A percentile compares a stretch with the other conserved stretches of the same genome.
These are phyloP conservation scores for Galago senegalensis DNA, from an alignment of 2,797 vertebrate genomes.

Conservation along the genomic window DNA sequence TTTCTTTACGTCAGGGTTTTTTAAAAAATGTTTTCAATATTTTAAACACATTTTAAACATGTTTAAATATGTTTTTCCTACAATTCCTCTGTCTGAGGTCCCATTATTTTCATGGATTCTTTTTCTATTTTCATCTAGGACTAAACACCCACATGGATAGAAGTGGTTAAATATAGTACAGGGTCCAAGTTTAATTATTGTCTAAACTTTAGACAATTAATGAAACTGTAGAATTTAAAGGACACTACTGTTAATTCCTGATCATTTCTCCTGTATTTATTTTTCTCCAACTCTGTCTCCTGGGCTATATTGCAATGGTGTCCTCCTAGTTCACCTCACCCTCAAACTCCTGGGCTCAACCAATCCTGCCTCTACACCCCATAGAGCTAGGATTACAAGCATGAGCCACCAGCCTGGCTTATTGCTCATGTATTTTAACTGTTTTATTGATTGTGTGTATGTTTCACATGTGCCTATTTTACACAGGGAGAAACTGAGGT, in stretches of 20 bases:
- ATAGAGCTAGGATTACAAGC: neutral
- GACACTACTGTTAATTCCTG: neutral
- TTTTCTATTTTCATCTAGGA: neutral
- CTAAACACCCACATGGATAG: neutral
- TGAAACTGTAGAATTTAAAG: slow-evolving; percentile 17
- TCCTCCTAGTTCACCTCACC: neutral
- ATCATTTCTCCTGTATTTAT: neutral
- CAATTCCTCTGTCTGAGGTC: slow-evolving; percentile 8
- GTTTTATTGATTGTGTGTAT: neutral
- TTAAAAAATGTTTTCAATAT: neutral
- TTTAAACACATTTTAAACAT: slow-evolving; percentile 3
- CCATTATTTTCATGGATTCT: neutral
- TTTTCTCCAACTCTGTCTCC: neutral
- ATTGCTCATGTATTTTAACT: neutral
- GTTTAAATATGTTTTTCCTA: neutral
- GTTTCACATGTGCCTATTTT: neutral
- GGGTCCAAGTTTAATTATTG: no score
- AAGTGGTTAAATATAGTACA: neutral
- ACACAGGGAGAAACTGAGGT: neutral
- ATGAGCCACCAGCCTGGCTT: neutral
- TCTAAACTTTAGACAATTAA: neutral
- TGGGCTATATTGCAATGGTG: neutral
- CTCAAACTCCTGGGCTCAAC: neutral
- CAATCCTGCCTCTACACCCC: neutral
- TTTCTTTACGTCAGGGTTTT: neutral